phyloP scores from a whole-genome alignment of 2,797 vertebrate species.

The Pteropus rufus region DNA sequence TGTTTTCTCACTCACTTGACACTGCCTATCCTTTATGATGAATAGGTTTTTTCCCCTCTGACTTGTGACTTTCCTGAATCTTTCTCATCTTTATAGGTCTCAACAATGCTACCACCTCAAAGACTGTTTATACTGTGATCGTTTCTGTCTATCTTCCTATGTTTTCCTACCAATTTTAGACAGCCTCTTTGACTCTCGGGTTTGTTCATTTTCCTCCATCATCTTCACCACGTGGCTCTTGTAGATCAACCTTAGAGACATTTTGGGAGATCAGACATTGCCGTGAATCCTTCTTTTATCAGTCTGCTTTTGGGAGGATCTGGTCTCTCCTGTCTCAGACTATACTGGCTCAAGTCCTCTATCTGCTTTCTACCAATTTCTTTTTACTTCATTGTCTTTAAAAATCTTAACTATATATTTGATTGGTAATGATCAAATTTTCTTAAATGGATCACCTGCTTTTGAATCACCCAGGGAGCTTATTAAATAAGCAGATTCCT shows the following conservation, averaged over 20 bases:
- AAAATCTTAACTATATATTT: not conserved
- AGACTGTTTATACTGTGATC: not conserved
- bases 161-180: not conserved
- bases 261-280: not conserved
- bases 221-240: not conserved
- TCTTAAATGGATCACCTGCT: not conserved
- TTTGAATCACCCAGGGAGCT: not conserved
- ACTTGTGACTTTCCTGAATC: not conserved
- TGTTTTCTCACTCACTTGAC: not conserved
- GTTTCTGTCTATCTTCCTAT: not conserved
- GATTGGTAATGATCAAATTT: not conserved
- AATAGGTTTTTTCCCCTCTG: not conserved
- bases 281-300: not conserved
- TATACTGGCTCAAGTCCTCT: not conserved
- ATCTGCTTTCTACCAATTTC: not conserved
- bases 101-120: not conserved
- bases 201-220: not conserved
- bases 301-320: not conserved
- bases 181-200: not conserved
- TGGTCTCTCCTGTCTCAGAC: not conserved
- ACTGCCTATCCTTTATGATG: not conserved
- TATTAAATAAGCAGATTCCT: not conserved
- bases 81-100: not conserved
- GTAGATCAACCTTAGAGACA: not conserved
- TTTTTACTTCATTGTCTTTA: not conserved